Conservation (phyloP, 2,797 vertebrate species). For the Enteromius argenteus region DNA sequence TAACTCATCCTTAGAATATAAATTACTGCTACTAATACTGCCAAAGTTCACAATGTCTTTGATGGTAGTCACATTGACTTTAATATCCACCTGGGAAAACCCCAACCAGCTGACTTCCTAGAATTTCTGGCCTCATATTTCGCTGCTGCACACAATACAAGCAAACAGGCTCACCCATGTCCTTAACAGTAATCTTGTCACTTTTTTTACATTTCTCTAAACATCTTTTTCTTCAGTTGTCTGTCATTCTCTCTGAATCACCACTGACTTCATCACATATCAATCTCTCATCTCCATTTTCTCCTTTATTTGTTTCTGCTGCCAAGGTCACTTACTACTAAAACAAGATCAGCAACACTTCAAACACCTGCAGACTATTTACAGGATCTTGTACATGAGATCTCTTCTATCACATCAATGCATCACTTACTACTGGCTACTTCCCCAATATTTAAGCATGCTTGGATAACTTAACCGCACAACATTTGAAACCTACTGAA, state of each 20-base stretch:
- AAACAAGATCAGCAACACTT: slow-evolving; percentile 9
- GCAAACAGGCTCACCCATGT: background rate
- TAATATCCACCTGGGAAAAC: background rate
- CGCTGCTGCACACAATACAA: background rate
- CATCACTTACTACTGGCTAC: background rate
- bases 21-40: background rate
- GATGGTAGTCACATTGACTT: background rate
- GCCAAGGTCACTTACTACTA: background rate
- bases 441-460: background rate
- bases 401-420: background rate
- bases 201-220: background rate
- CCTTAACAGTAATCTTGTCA: background rate
- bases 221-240: background rate
- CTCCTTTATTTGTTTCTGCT: background rate
- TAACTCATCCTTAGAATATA: background rate
- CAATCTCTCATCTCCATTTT: background rate
- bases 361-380: background rate
- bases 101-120: background rate
- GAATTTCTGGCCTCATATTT: background rate
- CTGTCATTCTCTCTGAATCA: background rate
- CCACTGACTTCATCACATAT: background rate
- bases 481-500: background rate
- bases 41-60: background rate
- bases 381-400: background rate
- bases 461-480: background rate